phyloP scores from a whole-genome alignment of 2,797 vertebrate species.

The Pogonophryne albipinna region DNA sequence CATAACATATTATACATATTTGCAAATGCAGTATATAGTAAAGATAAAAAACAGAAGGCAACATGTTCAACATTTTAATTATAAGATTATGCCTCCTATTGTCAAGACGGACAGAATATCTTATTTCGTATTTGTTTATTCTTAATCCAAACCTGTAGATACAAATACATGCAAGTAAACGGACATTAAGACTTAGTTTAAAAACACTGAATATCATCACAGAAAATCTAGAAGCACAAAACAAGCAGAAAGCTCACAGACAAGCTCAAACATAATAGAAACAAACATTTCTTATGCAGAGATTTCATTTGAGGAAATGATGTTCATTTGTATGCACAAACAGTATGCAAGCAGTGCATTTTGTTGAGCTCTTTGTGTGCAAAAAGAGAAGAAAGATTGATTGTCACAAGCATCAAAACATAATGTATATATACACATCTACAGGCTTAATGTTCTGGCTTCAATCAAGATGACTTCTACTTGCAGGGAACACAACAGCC shows the following conservation, averaged over 20 bases:
- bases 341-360: constrained; percentile 11
- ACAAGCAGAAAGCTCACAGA: background rate
- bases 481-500: constrained; percentile 28
- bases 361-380: constrained; percentile 48
- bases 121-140: background rate
- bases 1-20: background rate
- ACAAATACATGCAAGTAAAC: background rate
- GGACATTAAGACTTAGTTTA: background rate
- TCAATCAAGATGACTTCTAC: constrained; percentile 44
- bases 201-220: background rate
- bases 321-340: background rate
- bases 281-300: background rate
- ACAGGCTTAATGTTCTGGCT: constrained; percentile 30
- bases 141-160: background rate
- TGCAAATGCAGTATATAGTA: background rate
- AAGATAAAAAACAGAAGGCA: background rate
- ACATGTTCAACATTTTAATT: background rate
- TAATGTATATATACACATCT: constrained; percentile 31
- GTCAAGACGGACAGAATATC: background rate
- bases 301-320: background rate
- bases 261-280: background rate
- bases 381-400: constrained; percentile 60
- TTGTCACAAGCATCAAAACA: constrained; percentile 57
- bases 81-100: background rate
- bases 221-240: background rate